These are phyloP conservation scores for Coptodon bakossiorum DNA, from an alignment of 2,113 vertebrate genomes.

Conservation along the genomic window DNA sequence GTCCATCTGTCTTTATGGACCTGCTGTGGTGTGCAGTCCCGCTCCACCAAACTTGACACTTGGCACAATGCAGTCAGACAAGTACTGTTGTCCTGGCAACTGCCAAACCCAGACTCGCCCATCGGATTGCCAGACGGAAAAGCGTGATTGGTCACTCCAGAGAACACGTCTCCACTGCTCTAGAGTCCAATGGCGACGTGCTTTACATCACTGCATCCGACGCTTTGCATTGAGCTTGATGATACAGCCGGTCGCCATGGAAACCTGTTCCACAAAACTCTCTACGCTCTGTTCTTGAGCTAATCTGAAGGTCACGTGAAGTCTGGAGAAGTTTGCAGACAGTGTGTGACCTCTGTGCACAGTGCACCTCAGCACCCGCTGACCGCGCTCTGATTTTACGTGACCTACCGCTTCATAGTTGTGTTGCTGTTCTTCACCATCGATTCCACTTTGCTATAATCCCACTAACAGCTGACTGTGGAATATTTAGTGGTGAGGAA, in stretches of 20 bases:
- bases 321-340: not conserved
- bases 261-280: not conserved
- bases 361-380: not conserved
- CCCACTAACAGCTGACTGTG: not conserved
- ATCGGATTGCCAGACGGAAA: rapidly evolving
- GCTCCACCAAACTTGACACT: not conserved
- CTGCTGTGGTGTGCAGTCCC: not conserved
- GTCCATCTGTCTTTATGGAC: not conserved
- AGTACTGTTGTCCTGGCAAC: not conserved
- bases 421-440: not conserved
- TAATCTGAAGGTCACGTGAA: not conserved
- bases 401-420: rapidly evolving
- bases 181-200: not conserved
- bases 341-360: not conserved
- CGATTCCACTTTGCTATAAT: not conserved
- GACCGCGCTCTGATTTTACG: not conserved
- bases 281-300: not conserved
- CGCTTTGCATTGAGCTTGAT: not conserved
- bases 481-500: not conserved
- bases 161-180: not conserved
- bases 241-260: not conserved
- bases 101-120: not conserved
- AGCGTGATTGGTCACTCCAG: not conserved
- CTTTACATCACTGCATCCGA: not conserved
- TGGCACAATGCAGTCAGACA: rapidly evolving